phyloP scores from a whole-genome alignment of 2,797 vertebrate genomes.

The Morelia viridis region DNA sequence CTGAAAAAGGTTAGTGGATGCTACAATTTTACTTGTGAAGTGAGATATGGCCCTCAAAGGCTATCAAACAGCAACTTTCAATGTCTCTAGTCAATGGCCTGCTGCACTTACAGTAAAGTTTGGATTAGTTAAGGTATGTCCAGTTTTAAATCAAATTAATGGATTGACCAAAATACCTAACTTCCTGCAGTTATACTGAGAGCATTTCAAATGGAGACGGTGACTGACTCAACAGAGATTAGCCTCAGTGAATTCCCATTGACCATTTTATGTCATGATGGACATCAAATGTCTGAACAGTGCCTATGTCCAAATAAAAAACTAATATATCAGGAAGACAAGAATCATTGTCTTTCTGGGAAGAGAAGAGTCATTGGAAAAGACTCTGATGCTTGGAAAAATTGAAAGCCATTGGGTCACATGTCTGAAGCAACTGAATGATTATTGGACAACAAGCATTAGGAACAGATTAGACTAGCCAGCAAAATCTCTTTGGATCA shows the following conservation, averaged over 20 bases:
- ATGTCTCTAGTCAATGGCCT: neutral
- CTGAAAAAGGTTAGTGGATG: constrained; percentile 1
- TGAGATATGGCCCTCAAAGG: too few species aligned
- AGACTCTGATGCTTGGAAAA: neutral
- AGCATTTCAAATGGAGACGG: neutral
- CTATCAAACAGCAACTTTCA: too few species aligned
- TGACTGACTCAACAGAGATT: neutral
- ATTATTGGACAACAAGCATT: neutral
- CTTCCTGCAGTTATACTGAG: neutral
- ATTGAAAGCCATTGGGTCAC: neutral
- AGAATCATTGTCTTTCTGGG: neutral
- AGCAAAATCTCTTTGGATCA: too few species aligned
- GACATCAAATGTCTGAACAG: neutral
- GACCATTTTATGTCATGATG: neutral
- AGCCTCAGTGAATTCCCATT: neutral
- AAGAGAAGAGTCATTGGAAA: neutral
- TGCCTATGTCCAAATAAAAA: neutral
- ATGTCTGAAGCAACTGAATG: neutral
- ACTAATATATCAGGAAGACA: neutral
- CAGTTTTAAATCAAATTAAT: neutral
- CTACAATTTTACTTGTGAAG: neutral
- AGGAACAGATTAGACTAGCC: neutral
- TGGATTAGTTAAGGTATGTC: neutral
- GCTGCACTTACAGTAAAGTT: neutral
- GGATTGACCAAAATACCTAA: neutral